A percentile compares a stretch with the other conserved stretches of the same genome.
phyloP scores from a whole-genome alignment of 2,888 invertebrate species.

The Athalia cordata region DNA sequence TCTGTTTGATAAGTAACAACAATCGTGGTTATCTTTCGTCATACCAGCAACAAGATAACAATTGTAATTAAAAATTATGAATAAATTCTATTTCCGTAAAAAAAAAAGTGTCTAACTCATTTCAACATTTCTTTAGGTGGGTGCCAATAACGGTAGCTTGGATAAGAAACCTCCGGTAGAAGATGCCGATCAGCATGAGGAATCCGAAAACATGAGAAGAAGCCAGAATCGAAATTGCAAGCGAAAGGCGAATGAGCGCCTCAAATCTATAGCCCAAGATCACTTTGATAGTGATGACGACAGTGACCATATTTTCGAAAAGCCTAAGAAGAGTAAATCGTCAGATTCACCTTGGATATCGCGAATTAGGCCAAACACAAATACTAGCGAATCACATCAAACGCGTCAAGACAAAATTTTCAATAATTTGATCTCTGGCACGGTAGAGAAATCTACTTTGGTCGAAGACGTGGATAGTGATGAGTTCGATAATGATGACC shows the following conservation, averaged over 20 bases:
- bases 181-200: slow-evolving; percentile 10
- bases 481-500: slow-evolving; percentile 44
- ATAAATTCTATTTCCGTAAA: slow-evolving; percentile 46
- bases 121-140: slow-evolving; percentile 63
- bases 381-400: background rate
- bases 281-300: background rate
- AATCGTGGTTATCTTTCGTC: slow-evolving; percentile 9
- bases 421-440: slow-evolving; percentile 11
- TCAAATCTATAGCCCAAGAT: background rate
- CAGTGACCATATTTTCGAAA: background rate
- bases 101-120: slow-evolving; percentile 56
- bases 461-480: slow-evolving; percentile 54
- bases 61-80: slow-evolving; percentile 33
- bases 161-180: slow-evolving; percentile 54
- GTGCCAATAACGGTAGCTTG: slow-evolving; percentile 55
- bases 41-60: slow-evolving; percentile 5
- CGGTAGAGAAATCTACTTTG: background rate
- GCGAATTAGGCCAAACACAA: background rate
- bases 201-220: background rate
- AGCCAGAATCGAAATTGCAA: slow-evolving; percentile 32
- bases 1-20: slow-evolving; percentile 7
- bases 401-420: slow-evolving; percentile 29
- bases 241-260: slow-evolving; percentile 21
- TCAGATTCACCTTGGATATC: background rate
- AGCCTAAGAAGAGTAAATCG: slow-evolving; percentile 1